phyloP scores from a whole-genome alignment of 2,113 vertebrate species.

The Nestor notabilis region DNA sequence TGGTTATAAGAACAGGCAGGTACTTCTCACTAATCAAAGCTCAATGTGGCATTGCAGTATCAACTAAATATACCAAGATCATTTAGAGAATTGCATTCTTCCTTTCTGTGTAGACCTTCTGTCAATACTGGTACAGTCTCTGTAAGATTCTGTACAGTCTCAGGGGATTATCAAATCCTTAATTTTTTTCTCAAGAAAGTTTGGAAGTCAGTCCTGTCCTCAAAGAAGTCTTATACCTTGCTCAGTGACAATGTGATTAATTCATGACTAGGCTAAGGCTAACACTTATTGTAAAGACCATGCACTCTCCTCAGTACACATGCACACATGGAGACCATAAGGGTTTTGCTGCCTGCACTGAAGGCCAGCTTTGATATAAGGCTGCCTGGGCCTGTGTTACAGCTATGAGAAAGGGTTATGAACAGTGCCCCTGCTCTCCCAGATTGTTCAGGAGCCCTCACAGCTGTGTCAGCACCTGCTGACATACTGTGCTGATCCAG shows the following conservation, averaged over 20 bases:
- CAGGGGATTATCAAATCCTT: not conserved
- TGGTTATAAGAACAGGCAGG: not conserved
- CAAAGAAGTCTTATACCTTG: not conserved
- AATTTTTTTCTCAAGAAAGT: not conserved
- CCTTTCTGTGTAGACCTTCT: not conserved
- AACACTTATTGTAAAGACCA: not conserved
- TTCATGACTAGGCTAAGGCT: not conserved
- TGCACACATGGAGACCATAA: rapidly evolving
- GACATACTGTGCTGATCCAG: not conserved
- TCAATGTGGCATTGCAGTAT: not conserved
- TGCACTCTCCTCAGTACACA: rapidly evolving
- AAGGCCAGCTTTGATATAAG: not conserved
- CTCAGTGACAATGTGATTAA: not conserved
- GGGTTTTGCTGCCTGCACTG: not conserved
- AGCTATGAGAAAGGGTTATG: not conserved
- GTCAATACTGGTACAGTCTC: not conserved
- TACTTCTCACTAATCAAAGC: not conserved
- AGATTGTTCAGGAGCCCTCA: not conserved
- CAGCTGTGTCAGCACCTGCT: not conserved
- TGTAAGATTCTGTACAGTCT: not conserved
- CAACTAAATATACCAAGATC: not conserved
- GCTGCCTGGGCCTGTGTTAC: not conserved
- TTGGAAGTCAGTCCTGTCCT: not conserved
- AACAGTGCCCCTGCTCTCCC: rapidly evolving
- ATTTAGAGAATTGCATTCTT: not conserved